Conservation (phyloP, 2,113 vertebrate genomes). For the Hypanus sabinus region DNA sequence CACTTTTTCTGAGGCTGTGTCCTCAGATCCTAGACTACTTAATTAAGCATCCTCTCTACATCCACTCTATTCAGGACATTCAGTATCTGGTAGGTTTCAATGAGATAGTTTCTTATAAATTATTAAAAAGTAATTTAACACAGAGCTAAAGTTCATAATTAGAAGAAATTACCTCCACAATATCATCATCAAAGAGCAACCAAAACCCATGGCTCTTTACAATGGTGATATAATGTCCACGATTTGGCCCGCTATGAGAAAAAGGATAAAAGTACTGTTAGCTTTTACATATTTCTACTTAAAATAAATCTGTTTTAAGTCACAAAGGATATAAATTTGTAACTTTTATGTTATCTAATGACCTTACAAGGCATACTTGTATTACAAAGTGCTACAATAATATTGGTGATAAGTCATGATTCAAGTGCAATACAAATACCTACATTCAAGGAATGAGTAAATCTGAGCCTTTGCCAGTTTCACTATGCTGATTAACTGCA, state of each 20-base stretch:
- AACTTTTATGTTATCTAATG: not conserved
- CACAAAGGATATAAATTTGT: not conserved
- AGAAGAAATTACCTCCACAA: constrained; percentile 67
- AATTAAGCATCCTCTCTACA: too few relatives aligned
- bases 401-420: not conserved
- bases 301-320: not conserved
- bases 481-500: not conserved
- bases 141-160: not conserved
- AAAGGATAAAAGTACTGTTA: not conserved
- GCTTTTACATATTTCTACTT: not conserved
- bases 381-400: not conserved
- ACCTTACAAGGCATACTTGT: not conserved
- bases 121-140: constrained; percentile 42
- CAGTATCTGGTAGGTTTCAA: too few relatives aligned
- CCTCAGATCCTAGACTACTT: too few relatives aligned
- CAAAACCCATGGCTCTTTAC: constrained; percentile 88
- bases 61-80: too few relatives aligned
- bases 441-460: not conserved
- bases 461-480: not conserved
- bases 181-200: constrained; percentile 84
- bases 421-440: not conserved
- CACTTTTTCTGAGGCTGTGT: too few relatives aligned
- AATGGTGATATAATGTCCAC: constrained; percentile 87
- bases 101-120: not conserved
- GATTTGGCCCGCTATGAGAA: constrained; percentile 70